Base-by-base conservation (phyloP, 1,140 invertebrate genomes). In the Acromyrmex echinatior region DNA sequence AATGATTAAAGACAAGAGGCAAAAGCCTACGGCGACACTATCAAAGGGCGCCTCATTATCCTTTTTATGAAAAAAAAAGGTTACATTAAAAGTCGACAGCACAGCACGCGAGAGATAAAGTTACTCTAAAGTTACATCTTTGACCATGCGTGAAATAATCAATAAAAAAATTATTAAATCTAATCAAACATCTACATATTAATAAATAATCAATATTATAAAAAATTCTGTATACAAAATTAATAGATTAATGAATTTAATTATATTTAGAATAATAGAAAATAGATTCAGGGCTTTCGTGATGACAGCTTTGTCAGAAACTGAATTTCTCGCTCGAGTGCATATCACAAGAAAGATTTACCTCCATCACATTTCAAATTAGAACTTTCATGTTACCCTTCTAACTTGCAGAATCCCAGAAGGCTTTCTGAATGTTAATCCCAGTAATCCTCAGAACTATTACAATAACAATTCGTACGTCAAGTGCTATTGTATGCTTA, bases 1-100 rank as follows among this genome's bases (percentile, higher is more conserved):
- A 76, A 76, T 84, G 80, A 84, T 84, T 76, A 84, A 84, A 84
- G 70, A 76, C 70, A 51, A 62, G 51, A n/a, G 66, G 31, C 14
- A 76, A 62, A 76, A 74, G 70, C 18, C 25, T 76, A 56, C n/a
- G 35, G 35, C 31, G 66, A 16, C 39, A 7, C 39, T 62, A 63
- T 84, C 70, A 84, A 63, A 74, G 70, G 35, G 14, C 7, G 7
- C n/a, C 45, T 49, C 65, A 74, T 60, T 74, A 74, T 62, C 16
- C 5, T 62, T 84, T 76, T 51, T 51, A 82, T 82, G 18, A 16
- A 35, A 71, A 84, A 25, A 76, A 74, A 74, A 49, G 28, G 16
- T 84, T 49, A 63, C 35, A 18, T 21, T 35, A 56, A 45, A 49
- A 62, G 18, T 10, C 3, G 9, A 18, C 60, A 74, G 39, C 56